Conservation (phyloP, 2,888 invertebrate genomes). For the Ennomos erosarius region DNA sequence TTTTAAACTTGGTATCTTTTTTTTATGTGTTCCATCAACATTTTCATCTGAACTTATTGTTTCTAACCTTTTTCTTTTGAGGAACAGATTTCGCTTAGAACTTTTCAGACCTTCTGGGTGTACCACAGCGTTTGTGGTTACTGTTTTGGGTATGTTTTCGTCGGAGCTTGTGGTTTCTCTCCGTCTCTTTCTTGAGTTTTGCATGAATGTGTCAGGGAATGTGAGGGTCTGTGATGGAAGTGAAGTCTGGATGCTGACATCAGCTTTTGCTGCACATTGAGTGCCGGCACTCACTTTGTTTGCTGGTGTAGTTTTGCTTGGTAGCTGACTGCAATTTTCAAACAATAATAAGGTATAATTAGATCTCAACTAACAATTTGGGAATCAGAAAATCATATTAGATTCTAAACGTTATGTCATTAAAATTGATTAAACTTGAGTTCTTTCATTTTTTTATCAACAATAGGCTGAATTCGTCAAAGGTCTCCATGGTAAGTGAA, state of each 20-base stretch:
- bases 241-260: slow-evolving; percentile 15
- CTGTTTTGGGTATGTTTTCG: slow-evolving; percentile 2
- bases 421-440: too few relatives aligned
- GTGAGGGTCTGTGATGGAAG: slow-evolving; percentile 1
- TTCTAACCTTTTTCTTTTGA: background rate
- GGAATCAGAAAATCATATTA: background rate
- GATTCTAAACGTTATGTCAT: too few relatives aligned
- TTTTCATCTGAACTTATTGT: slow-evolving; percentile 3
- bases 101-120: background rate
- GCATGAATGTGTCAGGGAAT: background rate
- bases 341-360: background rate
- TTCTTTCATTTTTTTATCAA: too few relatives aligned
- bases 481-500: too few relatives aligned
- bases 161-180: slow-evolving; percentile 1
- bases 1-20: slow-evolving; percentile 6
- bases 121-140: slow-evolving; percentile 1
- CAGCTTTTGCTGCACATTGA: slow-evolving; percentile 3
- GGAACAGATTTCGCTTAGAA: too few relatives aligned
- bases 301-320: background rate
- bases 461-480: too few relatives aligned
- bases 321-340: background rate
- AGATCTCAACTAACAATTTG: background rate
- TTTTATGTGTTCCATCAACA: background rate
- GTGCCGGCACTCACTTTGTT: background rate
- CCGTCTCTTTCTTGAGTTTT: background rate